Percentiles rank a stretch among this genome's conserved stretches.
These are phyloP conservation scores for Troides oblongomaculatus DNA, from an alignment of 2,888 invertebrate genomes.

Conservation along the genomic window DNA sequence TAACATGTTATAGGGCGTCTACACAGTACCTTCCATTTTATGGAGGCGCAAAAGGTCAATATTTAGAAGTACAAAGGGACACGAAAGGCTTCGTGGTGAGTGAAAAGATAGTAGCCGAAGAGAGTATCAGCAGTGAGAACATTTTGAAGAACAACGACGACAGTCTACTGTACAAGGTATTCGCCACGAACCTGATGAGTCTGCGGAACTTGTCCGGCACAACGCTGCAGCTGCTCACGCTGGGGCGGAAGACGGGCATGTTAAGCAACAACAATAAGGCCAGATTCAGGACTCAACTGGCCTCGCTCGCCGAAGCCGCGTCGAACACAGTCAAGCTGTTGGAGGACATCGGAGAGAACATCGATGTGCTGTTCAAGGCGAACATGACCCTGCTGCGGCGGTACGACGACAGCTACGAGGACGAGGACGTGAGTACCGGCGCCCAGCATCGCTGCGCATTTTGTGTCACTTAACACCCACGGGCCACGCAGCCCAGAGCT, in stretches of 20 bases:
- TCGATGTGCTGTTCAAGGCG: constrained; percentile 63
- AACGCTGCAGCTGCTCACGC: constrained; percentile 81
- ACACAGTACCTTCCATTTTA: constrained; percentile 82
- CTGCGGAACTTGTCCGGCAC: constrained; percentile 80
- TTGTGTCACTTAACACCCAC: not conserved
- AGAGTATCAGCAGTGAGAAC: constrained; percentile 65
- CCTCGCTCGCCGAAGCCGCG: constrained; percentile 78
- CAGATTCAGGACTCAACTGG: constrained; percentile 79
- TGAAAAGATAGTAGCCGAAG: constrained; percentile 72
- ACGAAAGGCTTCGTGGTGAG: constrained; percentile 72
- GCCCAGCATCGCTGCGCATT: not conserved
- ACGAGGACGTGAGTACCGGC: constrained; percentile 54
- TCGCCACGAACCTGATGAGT: constrained; percentile 78
- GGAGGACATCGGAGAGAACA: constrained; percentile 76
- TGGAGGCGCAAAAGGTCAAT: constrained; percentile 86
- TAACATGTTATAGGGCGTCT: constrained; percentile 46
- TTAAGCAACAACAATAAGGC: constrained; percentile 77
- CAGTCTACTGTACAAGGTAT: constrained; percentile 64
- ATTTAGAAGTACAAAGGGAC: constrained; percentile 80
- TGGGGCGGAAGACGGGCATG: constrained; percentile 80
- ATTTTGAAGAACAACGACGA: constrained; percentile 62
- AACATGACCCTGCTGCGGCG: constrained; percentile 54
- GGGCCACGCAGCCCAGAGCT: not conserved
- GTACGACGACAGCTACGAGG: constrained; percentile 42
- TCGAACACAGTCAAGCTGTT: constrained; percentile 78